These are phyloP conservation scores for Aptenodytes forsteri DNA, from an alignment of 2,113 vertebrate species.

Conservation along the genomic window DNA sequence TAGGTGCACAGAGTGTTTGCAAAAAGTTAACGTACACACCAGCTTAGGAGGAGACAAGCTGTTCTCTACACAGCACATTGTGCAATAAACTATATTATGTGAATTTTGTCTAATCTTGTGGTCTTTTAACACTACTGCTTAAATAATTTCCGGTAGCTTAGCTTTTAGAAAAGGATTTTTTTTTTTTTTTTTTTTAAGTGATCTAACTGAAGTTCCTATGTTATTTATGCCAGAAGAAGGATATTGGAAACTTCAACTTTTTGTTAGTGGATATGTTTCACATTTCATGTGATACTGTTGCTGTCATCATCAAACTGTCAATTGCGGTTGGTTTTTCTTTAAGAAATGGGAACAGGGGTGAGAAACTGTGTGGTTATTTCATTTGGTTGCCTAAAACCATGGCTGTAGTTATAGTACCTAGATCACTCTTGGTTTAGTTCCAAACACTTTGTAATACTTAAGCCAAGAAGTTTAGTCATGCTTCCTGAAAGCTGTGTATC, in stretches of 20 bases:
- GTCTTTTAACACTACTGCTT: neutral
- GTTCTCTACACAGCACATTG: neutral
- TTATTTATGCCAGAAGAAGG: neutral
- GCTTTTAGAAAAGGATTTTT: neutral
- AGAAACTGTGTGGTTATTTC: neutral
- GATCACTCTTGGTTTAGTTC: neutral
- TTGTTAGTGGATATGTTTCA: neutral
- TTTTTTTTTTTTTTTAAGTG: neutral
- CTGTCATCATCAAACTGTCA: neutral
- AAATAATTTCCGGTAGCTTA: neutral
- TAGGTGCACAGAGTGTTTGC: neutral
- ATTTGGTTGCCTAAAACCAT: neutral
- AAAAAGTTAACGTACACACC: neutral
- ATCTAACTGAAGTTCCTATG: neutral
- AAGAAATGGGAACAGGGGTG: neutral
- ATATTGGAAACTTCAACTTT: neutral
- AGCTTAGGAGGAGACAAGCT: neutral
- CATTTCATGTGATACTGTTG: neutral
- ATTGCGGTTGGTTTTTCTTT: neutral
- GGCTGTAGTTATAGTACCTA: neutral
- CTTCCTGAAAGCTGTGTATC: neutral
- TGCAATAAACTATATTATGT: neutral
- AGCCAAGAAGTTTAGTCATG: neutral
- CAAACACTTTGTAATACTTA: neutral
- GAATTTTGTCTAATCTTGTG: neutral